Evolutionary conservation across 2,888 invertebrate species (phyloP).

Genomic region (Drosophila putrida): DNA sequence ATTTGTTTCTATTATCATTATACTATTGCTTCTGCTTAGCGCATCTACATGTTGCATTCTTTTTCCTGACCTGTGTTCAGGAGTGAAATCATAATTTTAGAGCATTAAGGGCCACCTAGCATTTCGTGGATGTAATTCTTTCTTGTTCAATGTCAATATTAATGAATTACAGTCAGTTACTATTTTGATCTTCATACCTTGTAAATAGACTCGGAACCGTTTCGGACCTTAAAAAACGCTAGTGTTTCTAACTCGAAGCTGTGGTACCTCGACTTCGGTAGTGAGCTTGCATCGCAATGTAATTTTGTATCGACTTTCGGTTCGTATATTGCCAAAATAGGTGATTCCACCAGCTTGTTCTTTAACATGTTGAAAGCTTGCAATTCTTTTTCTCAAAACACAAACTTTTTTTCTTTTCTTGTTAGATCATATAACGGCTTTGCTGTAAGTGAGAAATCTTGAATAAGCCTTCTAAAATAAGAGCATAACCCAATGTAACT

Average conservation of each 20-base stretch:
- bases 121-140: background rate
- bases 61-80: too few relatives aligned
- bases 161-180: background rate
- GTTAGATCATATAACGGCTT: conserved; percentile 14
- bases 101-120: background rate
- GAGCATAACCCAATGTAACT: conserved; percentile 17
- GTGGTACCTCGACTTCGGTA: background rate
- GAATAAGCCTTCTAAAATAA: conserved; percentile 11
- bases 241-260: background rate
- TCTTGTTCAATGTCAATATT: background rate
- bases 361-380: background rate
- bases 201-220: background rate
- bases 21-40: too few relatives aligned
- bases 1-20: too few relatives aligned
- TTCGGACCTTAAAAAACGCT: background rate
- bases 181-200: background rate
- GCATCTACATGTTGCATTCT: too few relatives aligned
- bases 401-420: conserved; percentile 1
- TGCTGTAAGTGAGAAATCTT: conserved; percentile 8
- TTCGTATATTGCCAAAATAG: conserved; percentile 5
- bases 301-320: conserved; percentile 1
- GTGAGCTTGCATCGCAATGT: conserved; percentile 9
- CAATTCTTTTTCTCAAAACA: background rate
- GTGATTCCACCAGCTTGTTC: conserved; percentile 1
- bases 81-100: too few relatives aligned